These are phyloP conservation scores for Calyptommatus sinebrachiatus DNA, from an alignment of 2,113 vertebrate genomes.

Conservation along the genomic window DNA sequence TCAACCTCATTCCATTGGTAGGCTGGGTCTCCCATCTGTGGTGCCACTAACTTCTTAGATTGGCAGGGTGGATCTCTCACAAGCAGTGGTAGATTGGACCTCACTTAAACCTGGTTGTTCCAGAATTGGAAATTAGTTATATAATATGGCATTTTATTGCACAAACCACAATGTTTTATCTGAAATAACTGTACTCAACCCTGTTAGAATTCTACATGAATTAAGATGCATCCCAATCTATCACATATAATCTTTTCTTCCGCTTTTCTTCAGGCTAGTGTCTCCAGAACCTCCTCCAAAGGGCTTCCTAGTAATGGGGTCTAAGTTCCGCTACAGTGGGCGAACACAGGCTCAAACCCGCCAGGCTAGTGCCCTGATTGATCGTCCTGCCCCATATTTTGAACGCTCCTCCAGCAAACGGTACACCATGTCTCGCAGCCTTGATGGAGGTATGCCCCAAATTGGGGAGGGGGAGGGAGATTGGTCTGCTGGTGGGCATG, in stretches of 20 bases:
- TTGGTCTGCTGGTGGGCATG: not conserved
- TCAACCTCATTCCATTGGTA: no score
- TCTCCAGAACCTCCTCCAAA: conserved; percentile 96
- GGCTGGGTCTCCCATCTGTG: no score
- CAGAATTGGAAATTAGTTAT: no score
- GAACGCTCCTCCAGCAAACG: conserved; percentile 95
- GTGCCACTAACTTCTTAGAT: no score
- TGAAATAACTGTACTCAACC: no score
- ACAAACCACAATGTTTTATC: no score
- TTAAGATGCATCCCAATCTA: not conserved
- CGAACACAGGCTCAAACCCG: conserved; percentile 95
- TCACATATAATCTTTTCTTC: conserved; percentile 1
- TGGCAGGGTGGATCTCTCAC: no score
- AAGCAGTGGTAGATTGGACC: no score
- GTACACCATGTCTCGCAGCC: conserved; percentile 94
- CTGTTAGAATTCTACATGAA: no score
- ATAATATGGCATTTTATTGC: no score
- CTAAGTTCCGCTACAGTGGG: conserved; percentile 97
- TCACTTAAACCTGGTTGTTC: no score
- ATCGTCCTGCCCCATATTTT: conserved; percentile 93
- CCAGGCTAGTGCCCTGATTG: conserved; percentile 95
- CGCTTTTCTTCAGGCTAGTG: conserved; percentile 78
- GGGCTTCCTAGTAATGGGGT: conserved; percentile 97
- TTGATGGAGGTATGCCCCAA: conserved; percentile 87
- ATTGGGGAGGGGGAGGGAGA: conserved; percentile 15